A percentile compares a stretch with the other conserved stretches of the same genome.
phyloP scores from a whole-genome alignment of 1,140 invertebrate genomes.

The Papilio aristodemus region DNA sequence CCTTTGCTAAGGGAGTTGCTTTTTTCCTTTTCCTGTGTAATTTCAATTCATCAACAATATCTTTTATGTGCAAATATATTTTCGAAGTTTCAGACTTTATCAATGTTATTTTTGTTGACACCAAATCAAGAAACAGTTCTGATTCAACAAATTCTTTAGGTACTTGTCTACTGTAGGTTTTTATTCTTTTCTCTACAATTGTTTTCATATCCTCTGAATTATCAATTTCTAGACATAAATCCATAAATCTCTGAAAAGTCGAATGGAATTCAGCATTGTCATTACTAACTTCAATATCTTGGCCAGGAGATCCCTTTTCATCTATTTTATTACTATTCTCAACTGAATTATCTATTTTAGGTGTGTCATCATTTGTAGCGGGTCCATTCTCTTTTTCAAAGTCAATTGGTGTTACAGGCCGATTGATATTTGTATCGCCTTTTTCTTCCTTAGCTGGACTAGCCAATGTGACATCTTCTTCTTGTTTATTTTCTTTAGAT shows the following conservation, averaged over 20 bases:
- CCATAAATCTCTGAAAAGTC: slow-evolving; percentile 65
- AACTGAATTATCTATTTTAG: slow-evolving; percentile 11
- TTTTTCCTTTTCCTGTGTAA: slow-evolving; percentile 65
- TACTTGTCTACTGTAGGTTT: slow-evolving; percentile 71
- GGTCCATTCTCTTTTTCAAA: neutral
- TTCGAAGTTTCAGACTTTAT: slow-evolving; percentile 65
- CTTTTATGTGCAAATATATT: slow-evolving; percentile 75
- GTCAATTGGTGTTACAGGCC: neutral
- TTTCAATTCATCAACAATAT: slow-evolving; percentile 75
- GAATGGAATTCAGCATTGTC: slow-evolving; percentile 58
- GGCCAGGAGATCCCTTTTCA: neutral
- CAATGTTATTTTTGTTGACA: slow-evolving; percentile 64
- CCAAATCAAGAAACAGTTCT: slow-evolving; percentile 70
- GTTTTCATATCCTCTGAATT: slow-evolving; percentile 73
- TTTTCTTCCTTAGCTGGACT: slow-evolving; percentile 1
- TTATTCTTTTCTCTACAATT: slow-evolving; percentile 75
- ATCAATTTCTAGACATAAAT: slow-evolving; percentile 68
- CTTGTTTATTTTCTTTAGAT: neutral
- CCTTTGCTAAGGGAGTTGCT: slow-evolving; percentile 37
- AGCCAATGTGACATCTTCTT: neutral
- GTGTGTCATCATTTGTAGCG: neutral
- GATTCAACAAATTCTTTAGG: slow-evolving; percentile 70
- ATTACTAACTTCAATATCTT: slow-evolving; percentile 27
- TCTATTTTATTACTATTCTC: slow-evolving; percentile 5
- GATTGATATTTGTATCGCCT: neutral